Conservation (phyloP, 2,888 invertebrate species). For the Hoplodrina blanda region DNA sequence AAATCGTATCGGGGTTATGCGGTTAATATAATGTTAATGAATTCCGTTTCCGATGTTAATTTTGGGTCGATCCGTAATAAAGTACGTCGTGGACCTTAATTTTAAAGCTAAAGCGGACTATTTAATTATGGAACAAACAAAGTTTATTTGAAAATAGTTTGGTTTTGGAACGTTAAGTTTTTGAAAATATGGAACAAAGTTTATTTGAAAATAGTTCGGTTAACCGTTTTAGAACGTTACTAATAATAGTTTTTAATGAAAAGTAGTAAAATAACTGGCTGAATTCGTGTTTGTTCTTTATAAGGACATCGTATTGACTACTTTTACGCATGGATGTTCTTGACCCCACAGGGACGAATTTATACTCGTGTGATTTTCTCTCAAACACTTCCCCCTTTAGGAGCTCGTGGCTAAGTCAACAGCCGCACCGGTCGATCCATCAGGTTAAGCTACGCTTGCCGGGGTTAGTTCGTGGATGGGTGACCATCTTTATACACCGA, state of each 20-base stretch:
- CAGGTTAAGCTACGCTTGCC: no score
- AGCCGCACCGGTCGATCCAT: no score
- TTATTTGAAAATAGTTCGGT: slow-evolving; percentile 46
- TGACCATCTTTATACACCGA: no score
- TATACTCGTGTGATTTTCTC: neutral
- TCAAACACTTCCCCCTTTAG: neutral
- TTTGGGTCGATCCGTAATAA: slow-evolving; percentile 61
- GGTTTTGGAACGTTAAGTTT: slow-evolving; percentile 10
- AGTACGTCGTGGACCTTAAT: slow-evolving; percentile 28
- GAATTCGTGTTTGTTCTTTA: neutral
- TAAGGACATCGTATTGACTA: no score
- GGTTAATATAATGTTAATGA: slow-evolving; percentile 66
- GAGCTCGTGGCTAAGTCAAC: no score
- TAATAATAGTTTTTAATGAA: slow-evolving; percentile 1
- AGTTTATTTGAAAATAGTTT: slow-evolving; percentile 50
- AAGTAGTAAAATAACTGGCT: slow-evolving; percentile 18
- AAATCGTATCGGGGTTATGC: slow-evolving; percentile 58
- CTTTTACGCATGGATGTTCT: no score
- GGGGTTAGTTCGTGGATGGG: no score
- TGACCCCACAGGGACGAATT: no score
- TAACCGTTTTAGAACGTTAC: slow-evolving; percentile 17
- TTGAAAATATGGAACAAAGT: slow-evolving; percentile 51
- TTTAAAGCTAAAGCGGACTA: slow-evolving; percentile 36
- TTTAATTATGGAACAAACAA: slow-evolving; percentile 53
- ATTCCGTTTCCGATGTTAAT: slow-evolving; percentile 64